Evolutionary conservation across 1,140 invertebrate genomes (phyloP).

Genomic region (Lepidurus arcticus): DNA sequence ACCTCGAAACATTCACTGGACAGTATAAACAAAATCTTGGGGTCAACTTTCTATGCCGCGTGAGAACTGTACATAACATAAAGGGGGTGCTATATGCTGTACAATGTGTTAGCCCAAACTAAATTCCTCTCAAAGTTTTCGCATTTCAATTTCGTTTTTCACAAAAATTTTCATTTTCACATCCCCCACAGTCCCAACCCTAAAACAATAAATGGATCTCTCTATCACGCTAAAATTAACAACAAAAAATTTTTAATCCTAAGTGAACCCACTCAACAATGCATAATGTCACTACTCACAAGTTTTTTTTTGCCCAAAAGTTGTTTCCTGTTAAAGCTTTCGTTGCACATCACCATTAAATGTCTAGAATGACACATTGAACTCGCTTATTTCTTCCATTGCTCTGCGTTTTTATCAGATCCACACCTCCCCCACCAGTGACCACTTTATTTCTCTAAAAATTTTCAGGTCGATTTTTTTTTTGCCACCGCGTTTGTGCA

Average conservation of each 20-base stretch:
- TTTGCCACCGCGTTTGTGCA: constrained; percentile 26
- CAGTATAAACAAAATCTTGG: not conserved
- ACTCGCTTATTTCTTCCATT: constrained; percentile 2
- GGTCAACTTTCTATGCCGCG: not conserved
- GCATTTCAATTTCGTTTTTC: too few relatives aligned
- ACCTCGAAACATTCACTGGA: constrained; percentile 17
- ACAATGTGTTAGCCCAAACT: not conserved
- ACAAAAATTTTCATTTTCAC: not conserved
- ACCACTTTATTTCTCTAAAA: constrained; percentile 33
- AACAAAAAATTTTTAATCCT: not conserved
- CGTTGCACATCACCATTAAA: constrained; percentile 19
- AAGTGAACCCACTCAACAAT: not conserved
- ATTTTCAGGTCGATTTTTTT: constrained; percentile 26
- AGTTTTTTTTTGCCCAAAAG: not conserved
- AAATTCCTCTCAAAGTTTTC: not conserved
- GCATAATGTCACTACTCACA: not conserved
- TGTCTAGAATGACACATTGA: not conserved
- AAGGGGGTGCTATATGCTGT: not conserved
- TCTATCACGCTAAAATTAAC: not conserved
- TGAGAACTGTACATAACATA: constrained; percentile 17
- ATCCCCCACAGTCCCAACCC: not conserved
- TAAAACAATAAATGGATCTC: not conserved
- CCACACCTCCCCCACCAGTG: constrained; percentile 34
- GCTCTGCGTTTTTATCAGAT: constrained; percentile 31
- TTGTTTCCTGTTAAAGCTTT: not conserved